Conservation (phyloP, 2,113 vertebrate genomes). For the Ahaetulla prasina region DNA sequence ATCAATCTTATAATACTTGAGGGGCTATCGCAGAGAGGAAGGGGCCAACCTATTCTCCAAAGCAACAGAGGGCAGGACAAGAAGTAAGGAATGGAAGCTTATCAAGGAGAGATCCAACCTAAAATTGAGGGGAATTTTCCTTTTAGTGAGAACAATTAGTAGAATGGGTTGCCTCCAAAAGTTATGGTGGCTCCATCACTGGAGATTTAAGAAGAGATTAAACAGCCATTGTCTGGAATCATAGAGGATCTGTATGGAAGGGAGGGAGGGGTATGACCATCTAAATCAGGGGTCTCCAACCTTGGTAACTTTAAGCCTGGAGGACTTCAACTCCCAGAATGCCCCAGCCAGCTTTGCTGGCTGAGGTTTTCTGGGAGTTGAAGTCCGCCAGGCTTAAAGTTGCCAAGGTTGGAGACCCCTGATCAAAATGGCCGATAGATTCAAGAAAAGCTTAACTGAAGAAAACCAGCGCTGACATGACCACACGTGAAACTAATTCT, state of each 20-base stretch:
- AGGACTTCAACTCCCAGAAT: too few species aligned
- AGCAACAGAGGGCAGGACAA: not conserved
- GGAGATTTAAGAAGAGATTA: not conserved
- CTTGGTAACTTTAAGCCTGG: too few species aligned
- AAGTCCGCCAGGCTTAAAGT: too few species aligned
- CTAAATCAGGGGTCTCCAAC: too few species aligned
- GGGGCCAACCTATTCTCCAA: not conserved
- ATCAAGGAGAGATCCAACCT: not conserved
- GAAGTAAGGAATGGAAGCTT: not conserved
- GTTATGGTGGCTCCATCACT: not conserved
- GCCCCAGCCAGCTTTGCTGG: too few species aligned
- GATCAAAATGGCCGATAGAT: not conserved
- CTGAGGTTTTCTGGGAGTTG: too few species aligned
- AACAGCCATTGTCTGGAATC: not conserved
- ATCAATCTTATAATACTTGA: not conserved
- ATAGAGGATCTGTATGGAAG: not conserved
- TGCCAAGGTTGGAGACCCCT: too few species aligned
- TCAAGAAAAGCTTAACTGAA: not conserved
- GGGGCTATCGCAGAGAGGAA: not conserved
- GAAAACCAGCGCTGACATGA: not conserved
- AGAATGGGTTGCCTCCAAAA: not conserved
- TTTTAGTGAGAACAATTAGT: not conserved
- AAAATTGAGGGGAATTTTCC: not conserved
- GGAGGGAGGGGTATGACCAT: not conserved
- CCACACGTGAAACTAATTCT: not conserved